phyloP scores from a whole-genome alignment of 2,797 vertebrate species.

The Typhlichthys subterraneus region DNA sequence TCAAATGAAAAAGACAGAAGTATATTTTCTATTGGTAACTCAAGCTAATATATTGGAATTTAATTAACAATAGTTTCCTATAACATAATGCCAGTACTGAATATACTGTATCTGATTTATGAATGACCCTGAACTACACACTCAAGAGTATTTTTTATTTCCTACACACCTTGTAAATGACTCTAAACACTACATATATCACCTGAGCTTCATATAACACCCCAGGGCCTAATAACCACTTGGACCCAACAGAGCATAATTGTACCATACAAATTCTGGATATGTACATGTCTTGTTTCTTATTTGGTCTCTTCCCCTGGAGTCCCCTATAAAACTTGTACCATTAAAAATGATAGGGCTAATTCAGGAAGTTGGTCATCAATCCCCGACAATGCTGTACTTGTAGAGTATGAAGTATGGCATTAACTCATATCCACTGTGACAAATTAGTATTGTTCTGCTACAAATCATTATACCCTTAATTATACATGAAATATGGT shows the following conservation, averaged over 20 bases:
- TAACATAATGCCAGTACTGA: background rate
- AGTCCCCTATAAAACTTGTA: constrained; percentile 9
- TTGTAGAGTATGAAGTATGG: background rate
- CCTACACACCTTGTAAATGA: constrained; percentile 20
- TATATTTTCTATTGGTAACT: background rate
- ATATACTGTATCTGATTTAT: constrained; percentile 5
- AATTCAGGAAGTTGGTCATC: constrained; percentile 10
- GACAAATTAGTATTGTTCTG: background rate
- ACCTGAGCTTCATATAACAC: constrained; percentile 18
- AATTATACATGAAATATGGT: background rate
- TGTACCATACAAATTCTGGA: constrained; percentile 7
- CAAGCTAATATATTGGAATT: background rate
- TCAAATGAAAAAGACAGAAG: background rate
- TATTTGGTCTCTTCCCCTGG: background rate
- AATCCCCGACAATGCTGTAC: constrained; percentile 5
- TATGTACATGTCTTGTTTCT: constrained; percentile 28
- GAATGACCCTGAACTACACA: constrained; percentile 13
- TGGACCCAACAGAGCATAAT: constrained; percentile 22
- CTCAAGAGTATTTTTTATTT: constrained; percentile 11
- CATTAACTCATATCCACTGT: background rate
- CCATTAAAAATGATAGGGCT: constrained; percentile 10
- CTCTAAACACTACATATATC: constrained; percentile 32
- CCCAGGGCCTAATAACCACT: constrained; percentile 12
- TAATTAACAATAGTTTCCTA: background rate
- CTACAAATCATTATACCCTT: background rate